Percentiles rank a stretch among this genome's conserved stretches.
These are phyloP conservation scores for Rhysida immarginata DNA, from an alignment of 1,140 invertebrate genomes.

Conservation along the genomic window DNA sequence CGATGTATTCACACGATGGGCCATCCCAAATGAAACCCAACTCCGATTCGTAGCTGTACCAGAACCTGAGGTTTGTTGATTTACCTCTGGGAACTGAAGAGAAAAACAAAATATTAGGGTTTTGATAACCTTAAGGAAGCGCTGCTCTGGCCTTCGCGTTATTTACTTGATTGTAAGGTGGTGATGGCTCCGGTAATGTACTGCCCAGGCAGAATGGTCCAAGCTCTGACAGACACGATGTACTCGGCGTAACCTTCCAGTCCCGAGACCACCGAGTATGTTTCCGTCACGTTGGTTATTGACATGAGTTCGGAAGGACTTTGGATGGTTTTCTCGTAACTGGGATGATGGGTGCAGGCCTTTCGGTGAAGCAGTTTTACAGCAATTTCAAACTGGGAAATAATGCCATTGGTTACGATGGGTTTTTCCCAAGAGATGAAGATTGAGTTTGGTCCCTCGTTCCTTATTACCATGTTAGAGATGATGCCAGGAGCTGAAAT, in stretches of 20 bases:
- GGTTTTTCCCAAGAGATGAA: not conserved
- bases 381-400: not conserved
- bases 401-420: not conserved
- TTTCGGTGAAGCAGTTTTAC: not conserved
- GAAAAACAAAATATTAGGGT: not conserved
- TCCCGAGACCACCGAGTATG: not conserved
- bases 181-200: too few relatives aligned
- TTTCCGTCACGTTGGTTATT: not conserved
- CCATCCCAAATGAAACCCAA: conserved; percentile 1
- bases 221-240: not conserved
- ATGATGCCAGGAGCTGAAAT: not conserved
- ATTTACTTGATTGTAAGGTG: not conserved
- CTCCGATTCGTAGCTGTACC: conserved; percentile 2
- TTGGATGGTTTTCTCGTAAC: not conserved
- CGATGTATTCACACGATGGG: not conserved
- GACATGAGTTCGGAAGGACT: not conserved
- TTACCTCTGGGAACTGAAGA: not conserved
- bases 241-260: not conserved
- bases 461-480: not conserved
- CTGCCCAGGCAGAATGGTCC: not conserved
- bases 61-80: not conserved
- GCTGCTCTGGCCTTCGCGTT: not conserved
- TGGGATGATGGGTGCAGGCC: not conserved
- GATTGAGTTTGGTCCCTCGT: not conserved
- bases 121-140: too few relatives aligned